phyloP scores from a whole-genome alignment of 2,113 vertebrate genomes.

The Podarcis muralis region DNA sequence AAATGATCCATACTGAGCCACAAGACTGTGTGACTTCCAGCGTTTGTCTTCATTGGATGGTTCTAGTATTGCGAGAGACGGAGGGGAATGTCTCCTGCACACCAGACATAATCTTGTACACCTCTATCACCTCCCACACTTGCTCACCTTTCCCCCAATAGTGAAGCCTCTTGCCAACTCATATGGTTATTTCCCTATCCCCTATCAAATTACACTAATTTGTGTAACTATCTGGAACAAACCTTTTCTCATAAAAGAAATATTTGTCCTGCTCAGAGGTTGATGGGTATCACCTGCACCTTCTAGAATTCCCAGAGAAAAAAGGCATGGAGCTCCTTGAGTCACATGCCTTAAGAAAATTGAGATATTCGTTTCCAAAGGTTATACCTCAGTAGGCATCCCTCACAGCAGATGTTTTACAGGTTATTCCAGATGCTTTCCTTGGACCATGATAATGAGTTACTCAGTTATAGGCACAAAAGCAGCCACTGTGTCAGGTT shows the following conservation, averaged over 20 bases:
- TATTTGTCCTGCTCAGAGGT: accelerated
- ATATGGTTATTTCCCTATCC: neutral
- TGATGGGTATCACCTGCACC: accelerated
- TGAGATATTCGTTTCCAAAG: accelerated
- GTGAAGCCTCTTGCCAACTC: too few relatives aligned
- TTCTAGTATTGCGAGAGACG: too few relatives aligned
- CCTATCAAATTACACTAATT: neutral
- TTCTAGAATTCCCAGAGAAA: accelerated
- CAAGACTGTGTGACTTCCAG: too few relatives aligned
- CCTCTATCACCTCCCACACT: too few relatives aligned
- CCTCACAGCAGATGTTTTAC: neutral
- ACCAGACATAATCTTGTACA: too few relatives aligned
- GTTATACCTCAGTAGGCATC: neutral
- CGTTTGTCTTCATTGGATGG: too few relatives aligned
- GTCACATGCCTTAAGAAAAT: neutral
- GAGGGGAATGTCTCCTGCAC: too few relatives aligned
- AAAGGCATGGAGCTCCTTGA: neutral
- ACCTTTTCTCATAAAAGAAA: accelerated
- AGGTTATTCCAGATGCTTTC: conserved; percentile 32
- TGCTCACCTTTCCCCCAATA: neutral
- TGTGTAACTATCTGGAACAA: accelerated
- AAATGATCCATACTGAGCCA: too few relatives aligned
- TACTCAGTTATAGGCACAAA: neutral
- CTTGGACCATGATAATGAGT: conserved; percentile 30
- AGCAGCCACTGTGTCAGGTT: neutral